These are phyloP conservation scores for Phyto melanocephala DNA, from an alignment of 2,888 invertebrate species.

Conservation along the genomic window DNA sequence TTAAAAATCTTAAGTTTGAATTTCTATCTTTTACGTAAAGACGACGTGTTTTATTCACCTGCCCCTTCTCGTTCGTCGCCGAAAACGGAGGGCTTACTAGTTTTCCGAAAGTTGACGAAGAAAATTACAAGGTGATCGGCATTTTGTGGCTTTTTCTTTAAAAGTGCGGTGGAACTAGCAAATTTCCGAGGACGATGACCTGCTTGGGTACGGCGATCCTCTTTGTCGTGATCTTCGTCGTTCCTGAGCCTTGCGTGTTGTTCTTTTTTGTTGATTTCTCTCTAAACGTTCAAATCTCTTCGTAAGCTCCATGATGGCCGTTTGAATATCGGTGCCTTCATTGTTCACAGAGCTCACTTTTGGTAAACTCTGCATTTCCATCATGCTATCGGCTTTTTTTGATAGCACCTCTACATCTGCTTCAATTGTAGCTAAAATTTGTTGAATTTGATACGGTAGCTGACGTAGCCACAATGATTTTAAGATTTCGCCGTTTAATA, in stretches of 20 bases:
- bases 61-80: background rate
- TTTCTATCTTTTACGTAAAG: constrained; percentile 25
- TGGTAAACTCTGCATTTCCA: no score
- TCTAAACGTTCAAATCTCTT: constrained; percentile 1
- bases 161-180: constrained; percentile 25
- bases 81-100: constrained; percentile 28
- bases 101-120: constrained; percentile 14
- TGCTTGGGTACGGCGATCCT: background rate
- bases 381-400: background rate
- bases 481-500: background rate
- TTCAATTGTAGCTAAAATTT: background rate
- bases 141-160: constrained; percentile 15
- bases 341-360: background rate
- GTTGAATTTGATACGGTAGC: no score
- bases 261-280: no score
- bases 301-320: background rate
- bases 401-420: background rate
- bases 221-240: background rate
- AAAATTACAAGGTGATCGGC: constrained; percentile 10
- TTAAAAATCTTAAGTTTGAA: background rate
- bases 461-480: constrained; percentile 2
- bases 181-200: background rate
- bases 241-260: background rate
- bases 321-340: background rate
- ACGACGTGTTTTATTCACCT: background rate